Conservation (phyloP, 2,797 vertebrate species). For the Emydoidea blandingii region DNA sequence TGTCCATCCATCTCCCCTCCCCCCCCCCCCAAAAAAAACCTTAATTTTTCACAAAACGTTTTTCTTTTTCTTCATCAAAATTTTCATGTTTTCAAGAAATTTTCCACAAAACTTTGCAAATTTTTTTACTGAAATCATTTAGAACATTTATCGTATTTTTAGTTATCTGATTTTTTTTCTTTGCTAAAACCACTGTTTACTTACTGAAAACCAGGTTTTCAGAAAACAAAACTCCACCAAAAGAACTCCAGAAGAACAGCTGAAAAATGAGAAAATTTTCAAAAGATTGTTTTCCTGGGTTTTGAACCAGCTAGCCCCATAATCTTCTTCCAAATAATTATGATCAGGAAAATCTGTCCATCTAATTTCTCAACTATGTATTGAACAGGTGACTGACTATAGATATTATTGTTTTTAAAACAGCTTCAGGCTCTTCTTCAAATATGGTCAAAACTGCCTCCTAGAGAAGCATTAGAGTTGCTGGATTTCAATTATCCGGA, state of each 20-base stretch:
- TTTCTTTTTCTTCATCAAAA: neutral
- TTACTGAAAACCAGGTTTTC: neutral
- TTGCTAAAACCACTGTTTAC: neutral
- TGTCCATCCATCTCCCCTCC: neutral
- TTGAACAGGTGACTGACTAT: neutral
- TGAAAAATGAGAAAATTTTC: neutral
- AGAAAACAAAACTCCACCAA: neutral
- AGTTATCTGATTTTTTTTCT: neutral
- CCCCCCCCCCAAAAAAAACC: neutral
- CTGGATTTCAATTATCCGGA: slow-evolving; percentile 99
- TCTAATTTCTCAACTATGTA: neutral
- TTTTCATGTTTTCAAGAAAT: neutral
- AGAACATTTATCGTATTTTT: fast-evolving
- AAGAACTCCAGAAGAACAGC: neutral
- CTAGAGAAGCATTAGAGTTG: slow-evolving; percentile 95
- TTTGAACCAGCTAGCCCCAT: neutral
- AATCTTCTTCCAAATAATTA: neutral
- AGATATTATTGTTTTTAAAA: slow-evolving; percentile 27
- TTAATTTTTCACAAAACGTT: too few relatives aligned
- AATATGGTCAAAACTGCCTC: slow-evolving; percentile 96
- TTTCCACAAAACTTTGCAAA: neutral
- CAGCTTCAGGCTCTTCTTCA: slow-evolving; percentile 97
- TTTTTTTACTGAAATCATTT: neutral
- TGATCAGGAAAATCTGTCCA: neutral
- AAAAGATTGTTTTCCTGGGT: neutral